Percentiles rank a stretch among this genome's conserved stretches.
Conservation (phyloP, 2,113 vertebrate species). For the Columba janthina region DNA sequence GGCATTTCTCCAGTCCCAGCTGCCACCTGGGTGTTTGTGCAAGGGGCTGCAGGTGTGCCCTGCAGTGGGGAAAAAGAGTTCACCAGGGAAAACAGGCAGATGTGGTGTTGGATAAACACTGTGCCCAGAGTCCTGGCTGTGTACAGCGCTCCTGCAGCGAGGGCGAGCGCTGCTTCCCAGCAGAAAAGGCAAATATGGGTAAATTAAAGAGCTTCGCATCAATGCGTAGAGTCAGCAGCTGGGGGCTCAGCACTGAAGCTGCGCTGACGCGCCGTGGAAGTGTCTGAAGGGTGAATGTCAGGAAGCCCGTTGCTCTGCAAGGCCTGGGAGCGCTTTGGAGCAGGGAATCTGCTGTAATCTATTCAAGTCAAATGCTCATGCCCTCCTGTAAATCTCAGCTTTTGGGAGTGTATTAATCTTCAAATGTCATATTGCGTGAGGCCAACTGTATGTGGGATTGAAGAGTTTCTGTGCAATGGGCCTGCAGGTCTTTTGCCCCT, state of each 20-base stretch:
- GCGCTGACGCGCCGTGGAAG: accelerated
- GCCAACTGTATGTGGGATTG: accelerated
- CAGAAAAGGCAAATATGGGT: neutral
- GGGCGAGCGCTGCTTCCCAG: neutral
- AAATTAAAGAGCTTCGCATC: neutral
- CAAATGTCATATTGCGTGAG: accelerated
- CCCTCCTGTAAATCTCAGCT: neutral
- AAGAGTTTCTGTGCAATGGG: neutral
- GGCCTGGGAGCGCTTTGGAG: neutral
- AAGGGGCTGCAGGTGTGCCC: neutral
- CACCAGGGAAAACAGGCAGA: neutral
- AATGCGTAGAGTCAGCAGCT: neutral
- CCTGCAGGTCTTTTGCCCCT: neutral
- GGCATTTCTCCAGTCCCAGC: neutral
- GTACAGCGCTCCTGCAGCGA: neutral
- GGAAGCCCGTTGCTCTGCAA: neutral
- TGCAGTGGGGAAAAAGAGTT: neutral
- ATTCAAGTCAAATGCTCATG: neutral
- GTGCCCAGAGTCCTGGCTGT: accelerated
- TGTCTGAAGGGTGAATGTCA: accelerated
- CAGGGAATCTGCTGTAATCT: neutral
- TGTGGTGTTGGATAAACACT: neutral
- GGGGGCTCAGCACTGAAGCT: neutral
- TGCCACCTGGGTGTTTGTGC: accelerated
- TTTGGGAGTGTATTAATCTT: neutral